Conservation (phyloP, 2,797 vertebrate genomes). For the Rousettus madagascariensis region DNA sequence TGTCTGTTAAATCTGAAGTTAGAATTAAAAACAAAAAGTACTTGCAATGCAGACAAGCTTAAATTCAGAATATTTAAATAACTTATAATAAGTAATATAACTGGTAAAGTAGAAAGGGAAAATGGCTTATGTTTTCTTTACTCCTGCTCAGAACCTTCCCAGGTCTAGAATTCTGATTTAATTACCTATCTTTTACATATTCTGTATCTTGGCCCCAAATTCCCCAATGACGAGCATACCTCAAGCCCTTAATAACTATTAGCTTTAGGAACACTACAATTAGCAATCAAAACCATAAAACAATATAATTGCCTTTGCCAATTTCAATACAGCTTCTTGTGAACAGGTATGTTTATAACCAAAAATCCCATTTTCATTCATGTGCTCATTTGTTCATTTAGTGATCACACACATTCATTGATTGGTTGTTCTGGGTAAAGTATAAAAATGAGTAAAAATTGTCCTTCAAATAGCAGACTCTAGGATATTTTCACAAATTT, state of each 20-base stretch:
- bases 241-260: constrained; percentile 10
- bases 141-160: not conserved
- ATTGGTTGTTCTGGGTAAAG: not conserved
- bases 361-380: not conserved
- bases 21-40: constrained; percentile 36
- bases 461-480: not conserved
- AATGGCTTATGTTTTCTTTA: not conserved
- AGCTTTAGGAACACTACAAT: not conserved
- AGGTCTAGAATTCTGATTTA: not conserved
- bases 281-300: constrained; percentile 23
- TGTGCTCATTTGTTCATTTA: not conserved
- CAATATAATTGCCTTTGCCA: not conserved
- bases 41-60: not conserved
- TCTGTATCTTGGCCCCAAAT: not conserved
- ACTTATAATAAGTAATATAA: not conserved
- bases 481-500: not conserved
- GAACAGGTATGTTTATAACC: not conserved
- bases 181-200: not conserved
- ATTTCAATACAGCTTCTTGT: not conserved
- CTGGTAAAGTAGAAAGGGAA: not conserved
- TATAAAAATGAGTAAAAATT: constrained; percentile 20
- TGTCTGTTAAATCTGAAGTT: not conserved
- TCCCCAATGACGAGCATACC: not conserved
- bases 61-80: not conserved
- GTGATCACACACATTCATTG: not conserved